Percentiles rank a stretch among this genome's conserved stretches.
Conservation (phyloP, 2,888 invertebrate genomes). For the Cactoblastis cactorum region DNA sequence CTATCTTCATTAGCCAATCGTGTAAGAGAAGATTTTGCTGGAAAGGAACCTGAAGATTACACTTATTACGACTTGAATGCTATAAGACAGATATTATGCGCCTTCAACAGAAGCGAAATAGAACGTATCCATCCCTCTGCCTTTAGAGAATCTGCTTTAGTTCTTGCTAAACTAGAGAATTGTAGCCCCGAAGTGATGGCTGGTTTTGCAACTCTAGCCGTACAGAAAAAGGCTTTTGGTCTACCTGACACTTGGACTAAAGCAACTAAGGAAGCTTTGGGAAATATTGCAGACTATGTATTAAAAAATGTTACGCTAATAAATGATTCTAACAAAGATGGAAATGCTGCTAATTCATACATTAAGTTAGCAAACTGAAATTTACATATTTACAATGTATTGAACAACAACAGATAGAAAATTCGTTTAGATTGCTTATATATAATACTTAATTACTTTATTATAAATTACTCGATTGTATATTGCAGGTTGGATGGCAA, state of each 20-base stretch:
- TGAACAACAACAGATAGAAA: too few species aligned
- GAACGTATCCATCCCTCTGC: slow-evolving; percentile 72
- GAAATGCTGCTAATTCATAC: neutral
- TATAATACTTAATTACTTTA: too few species aligned
- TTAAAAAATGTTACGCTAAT: slow-evolving; percentile 22
- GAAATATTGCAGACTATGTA: slow-evolving; percentile 60
- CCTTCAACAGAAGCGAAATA: slow-evolving; percentile 75
- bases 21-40: slow-evolving; percentile 72
- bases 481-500: too few species aligned
- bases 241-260: slow-evolving; percentile 56
- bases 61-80: slow-evolving; percentile 77
- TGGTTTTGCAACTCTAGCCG: slow-evolving; percentile 68
- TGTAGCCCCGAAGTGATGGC: slow-evolving; percentile 62
- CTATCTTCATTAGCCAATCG: slow-evolving; percentile 67
- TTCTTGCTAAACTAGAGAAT: slow-evolving; percentile 63
- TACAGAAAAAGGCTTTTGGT: slow-evolving; percentile 65
- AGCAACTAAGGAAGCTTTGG: slow-evolving; percentile 48
- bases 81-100: slow-evolving; percentile 76
- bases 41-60: slow-evolving; percentile 76
- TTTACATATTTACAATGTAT: too few species aligned
- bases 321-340: neutral
- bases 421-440: too few species aligned
- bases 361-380: too few species aligned
- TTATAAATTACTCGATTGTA: too few species aligned
- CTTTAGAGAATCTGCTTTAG: slow-evolving; percentile 67